A percentile compares a stretch with the other conserved stretches of the same genome.
Evolutionary conservation across 2,797 vertebrate genomes (phyloP).

Genomic region (Neopelma chrysocephalum): DNA sequence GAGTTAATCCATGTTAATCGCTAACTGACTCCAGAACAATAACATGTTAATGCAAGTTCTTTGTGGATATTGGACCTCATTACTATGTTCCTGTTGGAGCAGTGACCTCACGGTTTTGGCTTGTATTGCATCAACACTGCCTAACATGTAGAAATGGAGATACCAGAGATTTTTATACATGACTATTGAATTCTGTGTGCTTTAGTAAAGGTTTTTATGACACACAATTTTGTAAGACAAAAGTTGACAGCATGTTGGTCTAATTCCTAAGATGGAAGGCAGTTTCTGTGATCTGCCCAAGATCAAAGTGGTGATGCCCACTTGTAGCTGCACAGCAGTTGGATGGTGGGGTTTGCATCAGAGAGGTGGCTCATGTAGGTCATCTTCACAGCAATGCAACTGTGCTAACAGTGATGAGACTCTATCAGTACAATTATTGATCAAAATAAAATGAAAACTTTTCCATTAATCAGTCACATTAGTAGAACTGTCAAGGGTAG

Average conservation of each 20-base stretch:
- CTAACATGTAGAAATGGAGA: background rate
- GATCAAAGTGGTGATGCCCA: background rate
- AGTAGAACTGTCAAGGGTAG: background rate
- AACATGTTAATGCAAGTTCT: background rate
- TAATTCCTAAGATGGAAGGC: background rate
- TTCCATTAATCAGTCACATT: background rate
- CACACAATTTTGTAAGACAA: background rate
- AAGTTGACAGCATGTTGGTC: background rate
- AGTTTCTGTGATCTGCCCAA: background rate
- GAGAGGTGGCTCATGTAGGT: background rate
- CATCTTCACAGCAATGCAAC: background rate
- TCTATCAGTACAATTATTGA: background rate
- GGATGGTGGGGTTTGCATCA: background rate
- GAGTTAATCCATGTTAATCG: background rate
- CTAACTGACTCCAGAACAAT: constrained; percentile 3
- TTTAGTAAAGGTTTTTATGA: background rate
- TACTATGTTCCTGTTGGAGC: background rate
- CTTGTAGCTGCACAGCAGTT: background rate
- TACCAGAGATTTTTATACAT: background rate
- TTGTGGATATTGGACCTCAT: background rate
- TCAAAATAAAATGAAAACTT: background rate
- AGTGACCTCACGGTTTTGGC: background rate
- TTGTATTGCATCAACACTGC: background rate
- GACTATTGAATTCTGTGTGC: background rate
- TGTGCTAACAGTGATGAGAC: background rate